Evolutionary conservation across 2,888 invertebrate species (phyloP).

Genomic region (Pediacus dermestoides): DNA sequence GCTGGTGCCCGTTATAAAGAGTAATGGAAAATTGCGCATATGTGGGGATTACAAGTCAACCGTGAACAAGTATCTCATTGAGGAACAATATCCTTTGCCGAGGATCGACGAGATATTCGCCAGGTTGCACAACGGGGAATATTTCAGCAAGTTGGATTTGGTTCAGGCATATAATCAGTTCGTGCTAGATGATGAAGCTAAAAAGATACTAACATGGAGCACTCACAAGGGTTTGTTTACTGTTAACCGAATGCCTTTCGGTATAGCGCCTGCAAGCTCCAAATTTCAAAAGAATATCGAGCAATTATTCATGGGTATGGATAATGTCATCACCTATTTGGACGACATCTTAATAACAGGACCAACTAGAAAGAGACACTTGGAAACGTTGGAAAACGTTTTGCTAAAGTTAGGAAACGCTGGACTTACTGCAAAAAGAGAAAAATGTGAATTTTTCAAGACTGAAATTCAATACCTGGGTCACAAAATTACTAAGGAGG

Average conservation of each 20-base stretch:
- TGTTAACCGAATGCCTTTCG: slow-evolving; percentile 40
- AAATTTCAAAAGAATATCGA: slow-evolving; percentile 41
- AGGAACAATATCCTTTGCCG: slow-evolving; percentile 24
- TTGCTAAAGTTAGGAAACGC: slow-evolving; percentile 24
- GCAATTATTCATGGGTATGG: slow-evolving; percentile 32
- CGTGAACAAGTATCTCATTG: slow-evolving; percentile 25
- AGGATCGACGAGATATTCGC: slow-evolving; percentile 24
- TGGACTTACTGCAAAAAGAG: no score
- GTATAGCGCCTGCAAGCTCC: slow-evolving; percentile 36
- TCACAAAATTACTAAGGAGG: no score
- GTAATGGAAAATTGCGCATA: no score
- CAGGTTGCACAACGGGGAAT: slow-evolving; percentile 18
- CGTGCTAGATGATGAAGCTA: slow-evolving; percentile 31
- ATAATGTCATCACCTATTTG: slow-evolving; percentile 30
- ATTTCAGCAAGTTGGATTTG: slow-evolving; percentile 26
- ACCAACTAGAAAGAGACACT: slow-evolving; percentile 22
- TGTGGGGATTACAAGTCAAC: no score
- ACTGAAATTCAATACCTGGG: no score
- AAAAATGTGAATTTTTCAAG: no score
- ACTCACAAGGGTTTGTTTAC: slow-evolving; percentile 41
- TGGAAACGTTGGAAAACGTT: slow-evolving; percentile 23
- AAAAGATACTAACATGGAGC: slow-evolving; percentile 30
- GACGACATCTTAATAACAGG: slow-evolving; percentile 37
- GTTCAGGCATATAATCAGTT: slow-evolving; percentile 39
- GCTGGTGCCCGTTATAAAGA: no score